Percentiles rank a stretch among this genome's conserved stretches.
These are phyloP conservation scores for Eriocheir sinensis DNA, from an alignment of 1,140 invertebrate species.

Conservation along the genomic window DNA sequence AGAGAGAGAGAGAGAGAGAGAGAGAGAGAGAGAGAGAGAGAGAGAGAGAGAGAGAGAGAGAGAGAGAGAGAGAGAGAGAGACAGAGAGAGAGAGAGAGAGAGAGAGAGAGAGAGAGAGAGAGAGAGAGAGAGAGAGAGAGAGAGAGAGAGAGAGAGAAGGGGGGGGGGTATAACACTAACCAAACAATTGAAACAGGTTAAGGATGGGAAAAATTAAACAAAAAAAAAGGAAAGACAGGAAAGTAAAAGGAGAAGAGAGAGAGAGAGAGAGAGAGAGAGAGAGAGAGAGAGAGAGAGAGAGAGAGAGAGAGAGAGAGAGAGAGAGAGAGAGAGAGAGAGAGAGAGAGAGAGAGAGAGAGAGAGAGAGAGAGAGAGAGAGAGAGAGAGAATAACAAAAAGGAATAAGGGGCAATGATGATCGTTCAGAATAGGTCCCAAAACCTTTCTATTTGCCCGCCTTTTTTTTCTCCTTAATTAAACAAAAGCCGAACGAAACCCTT, in stretches of 20 bases:
- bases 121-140: neutral
- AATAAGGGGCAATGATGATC: neutral
- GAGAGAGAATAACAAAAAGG: neutral
- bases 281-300: neutral
- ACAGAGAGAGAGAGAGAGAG: neutral
- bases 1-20: neutral
- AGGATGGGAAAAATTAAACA: too few species aligned
- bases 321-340: neutral
- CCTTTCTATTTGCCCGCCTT: neutral
- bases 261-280: neutral
- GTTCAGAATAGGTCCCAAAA: neutral
- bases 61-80: neutral
- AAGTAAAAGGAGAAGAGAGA: too few species aligned
- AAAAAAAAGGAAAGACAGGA: too few species aligned
- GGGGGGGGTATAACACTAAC: too few species aligned
- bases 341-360: neutral
- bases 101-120: neutral
- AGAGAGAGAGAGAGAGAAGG: neutral
- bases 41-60: too few species aligned
- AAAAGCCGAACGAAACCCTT: too few species aligned
- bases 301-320: neutral
- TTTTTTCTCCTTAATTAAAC: too few species aligned
- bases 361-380: too few species aligned
- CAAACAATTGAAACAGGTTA: neutral
- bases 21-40: neutral